These are phyloP conservation scores for Drosophila ezoana DNA, from an alignment of 2,888 invertebrate species.

Conservation along the genomic window DNA sequence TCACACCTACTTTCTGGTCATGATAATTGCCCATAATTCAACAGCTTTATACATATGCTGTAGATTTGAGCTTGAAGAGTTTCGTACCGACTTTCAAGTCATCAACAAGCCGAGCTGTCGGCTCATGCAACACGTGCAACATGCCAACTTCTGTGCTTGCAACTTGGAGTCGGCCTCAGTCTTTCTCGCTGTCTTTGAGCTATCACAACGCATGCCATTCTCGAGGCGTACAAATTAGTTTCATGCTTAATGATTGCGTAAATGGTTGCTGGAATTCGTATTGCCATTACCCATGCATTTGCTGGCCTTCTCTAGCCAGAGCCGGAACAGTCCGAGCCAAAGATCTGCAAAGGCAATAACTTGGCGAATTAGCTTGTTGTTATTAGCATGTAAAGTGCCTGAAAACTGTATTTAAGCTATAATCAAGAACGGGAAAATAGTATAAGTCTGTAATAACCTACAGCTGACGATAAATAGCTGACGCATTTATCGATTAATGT, in stretches of 20 bases:
- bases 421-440: neutral
- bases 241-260: conserved; percentile 79
- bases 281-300: conserved; percentile 68
- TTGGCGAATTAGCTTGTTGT: conserved; percentile 50
- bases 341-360: conserved; percentile 29
- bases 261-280: conserved; percentile 76
- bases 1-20: conserved; percentile 76
- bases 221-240: conserved; percentile 69
- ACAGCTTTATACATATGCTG: conserved; percentile 75
- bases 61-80: conserved; percentile 24
- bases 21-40: conserved; percentile 79
- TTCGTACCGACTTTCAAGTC: conserved; percentile 40
- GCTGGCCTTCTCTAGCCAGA: conserved; percentile 24
- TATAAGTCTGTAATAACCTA: no score
- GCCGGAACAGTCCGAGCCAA: neutral
- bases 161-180: conserved; percentile 19
- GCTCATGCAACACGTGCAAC: conserved; percentile 68
- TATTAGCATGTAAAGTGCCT: conserved; percentile 40
- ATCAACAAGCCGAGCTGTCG: conserved; percentile 29
- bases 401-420: conserved; percentile 21
- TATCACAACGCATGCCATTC: conserved; percentile 58
- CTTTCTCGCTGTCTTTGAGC: conserved; percentile 25
- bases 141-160: conserved; percentile 57
- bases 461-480: no score
- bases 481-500: no score